Conservation (phyloP, 2,797 vertebrate species). For the Protonibea diacanthus region DNA sequence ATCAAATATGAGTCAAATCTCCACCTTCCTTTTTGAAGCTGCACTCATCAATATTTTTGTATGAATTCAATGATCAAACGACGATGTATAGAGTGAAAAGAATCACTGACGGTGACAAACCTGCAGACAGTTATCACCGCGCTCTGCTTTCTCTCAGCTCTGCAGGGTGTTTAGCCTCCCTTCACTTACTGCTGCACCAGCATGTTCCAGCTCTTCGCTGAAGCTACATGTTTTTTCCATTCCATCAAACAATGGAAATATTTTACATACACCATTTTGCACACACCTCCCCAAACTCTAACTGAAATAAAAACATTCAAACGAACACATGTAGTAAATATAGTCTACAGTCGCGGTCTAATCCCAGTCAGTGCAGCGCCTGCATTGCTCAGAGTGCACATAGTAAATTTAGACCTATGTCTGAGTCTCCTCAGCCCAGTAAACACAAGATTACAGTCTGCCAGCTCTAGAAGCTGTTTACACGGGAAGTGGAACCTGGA, state of each 20-base stretch:
- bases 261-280: neutral
- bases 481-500: conserved; percentile 56
- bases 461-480: conserved; percentile 66
- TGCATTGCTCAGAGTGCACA: neutral
- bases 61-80: neutral
- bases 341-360: neutral
- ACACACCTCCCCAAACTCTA: neutral
- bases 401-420: conserved; percentile 36
- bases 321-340: neutral
- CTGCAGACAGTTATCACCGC: neutral
- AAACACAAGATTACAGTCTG: conserved; percentile 56
- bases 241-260: neutral
- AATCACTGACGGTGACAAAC: neutral
- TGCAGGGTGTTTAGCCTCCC: too few species aligned
- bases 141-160: too few species aligned
- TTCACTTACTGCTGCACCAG: too few species aligned
- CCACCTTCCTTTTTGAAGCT: neutral
- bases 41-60: neutral
- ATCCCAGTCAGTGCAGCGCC: neutral
- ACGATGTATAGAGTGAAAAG: neutral
- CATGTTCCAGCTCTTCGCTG: neutral
- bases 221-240: neutral
- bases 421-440: conserved; percentile 25
- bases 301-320: neutral
- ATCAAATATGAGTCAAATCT: neutral